These are phyloP conservation scores for Lycocerus yunnanus DNA, from an alignment of 2,888 invertebrate species.

Conservation along the genomic window DNA sequence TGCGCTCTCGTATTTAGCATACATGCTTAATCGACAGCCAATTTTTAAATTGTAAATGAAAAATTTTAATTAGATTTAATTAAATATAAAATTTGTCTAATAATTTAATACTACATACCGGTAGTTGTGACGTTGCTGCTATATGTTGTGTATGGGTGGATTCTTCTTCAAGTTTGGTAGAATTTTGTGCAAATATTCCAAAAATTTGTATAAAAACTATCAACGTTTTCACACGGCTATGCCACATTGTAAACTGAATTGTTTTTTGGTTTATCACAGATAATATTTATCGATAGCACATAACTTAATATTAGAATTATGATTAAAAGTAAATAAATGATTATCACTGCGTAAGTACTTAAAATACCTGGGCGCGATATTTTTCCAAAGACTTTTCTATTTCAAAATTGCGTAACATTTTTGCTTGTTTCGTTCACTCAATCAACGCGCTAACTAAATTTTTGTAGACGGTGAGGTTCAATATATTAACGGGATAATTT, in stretches of 20 bases:
- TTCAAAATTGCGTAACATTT: not conserved
- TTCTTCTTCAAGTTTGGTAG: not conserved
- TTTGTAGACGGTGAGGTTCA: not conserved
- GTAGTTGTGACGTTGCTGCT: not conserved
- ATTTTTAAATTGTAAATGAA: not conserved
- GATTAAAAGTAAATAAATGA: not conserved
- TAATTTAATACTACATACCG: not conserved
- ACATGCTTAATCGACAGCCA: not conserved
- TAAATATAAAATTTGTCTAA: not conserved
- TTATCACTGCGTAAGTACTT: not conserved
- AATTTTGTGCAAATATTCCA: not conserved
- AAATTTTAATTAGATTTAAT: not conserved
- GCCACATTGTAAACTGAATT: not conserved
- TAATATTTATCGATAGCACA: not conserved
- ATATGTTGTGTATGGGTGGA: not conserved
- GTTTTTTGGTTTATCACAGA: not conserved
- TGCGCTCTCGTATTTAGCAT: not conserved
- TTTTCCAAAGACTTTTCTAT: not conserved
- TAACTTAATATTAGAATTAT: not conserved
- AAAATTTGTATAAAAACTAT: not conserved
- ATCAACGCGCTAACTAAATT: not conserved
- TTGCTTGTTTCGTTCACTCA: not conserved
- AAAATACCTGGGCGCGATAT: not conserved
- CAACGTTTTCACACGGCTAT: not conserved
- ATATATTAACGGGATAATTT: not conserved